Base-by-base conservation (phyloP, 1,140 invertebrate species). In the Scaptomyza hsui region DNA sequence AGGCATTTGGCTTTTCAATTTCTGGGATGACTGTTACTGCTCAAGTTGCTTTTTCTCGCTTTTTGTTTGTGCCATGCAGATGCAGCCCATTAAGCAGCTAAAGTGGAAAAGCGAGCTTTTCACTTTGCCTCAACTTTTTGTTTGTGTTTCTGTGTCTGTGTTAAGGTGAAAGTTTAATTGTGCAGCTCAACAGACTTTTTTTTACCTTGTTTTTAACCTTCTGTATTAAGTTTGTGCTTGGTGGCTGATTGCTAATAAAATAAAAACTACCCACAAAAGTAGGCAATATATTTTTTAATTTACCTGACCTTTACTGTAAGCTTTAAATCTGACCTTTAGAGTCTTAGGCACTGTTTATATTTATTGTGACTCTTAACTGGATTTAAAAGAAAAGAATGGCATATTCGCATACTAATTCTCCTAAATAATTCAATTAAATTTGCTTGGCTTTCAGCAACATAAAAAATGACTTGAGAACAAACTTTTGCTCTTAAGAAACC, bases 1-100 rank as follows among this genome's bases (percentile, higher is more conserved):
- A 47, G 48, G 53, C 72, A 62, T 77, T 79, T 77, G 81, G 73
- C 57, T 64, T 75, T 86, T 81, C 79, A 86, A 74, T 81, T 76
- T 73, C 75, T 69, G 52, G 44, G 44, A 26, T 61, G 60, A 53
- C 56, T 62, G 42, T 47, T 67, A 72, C 42, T 60, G 18, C 62
- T 63, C 42, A 55, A 74, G 53, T 49, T 59, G 63, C 24, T 47
- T 44, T 72, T 16, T 44, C 13, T 44, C 64, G 19, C 19, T 21
- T 29, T 57, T 83, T 78, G 64, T 78, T 67, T 32, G 48, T 42
- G 29, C 56, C 61, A 65, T 65, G 59, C 57, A 52, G 24, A 42
- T 61, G 67, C 67, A 70, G 60, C 21, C 51, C 60, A 70, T 70
- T 70, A 62, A 67, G 45, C 55, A 59, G 45, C 37, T 6, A 19